Percentiles rank a stretch among this genome's conserved stretches.
These are phyloP conservation scores for Habropoda laboriosa DNA, from an alignment of 1,140 invertebrate genomes.

Conservation along the genomic window DNA sequence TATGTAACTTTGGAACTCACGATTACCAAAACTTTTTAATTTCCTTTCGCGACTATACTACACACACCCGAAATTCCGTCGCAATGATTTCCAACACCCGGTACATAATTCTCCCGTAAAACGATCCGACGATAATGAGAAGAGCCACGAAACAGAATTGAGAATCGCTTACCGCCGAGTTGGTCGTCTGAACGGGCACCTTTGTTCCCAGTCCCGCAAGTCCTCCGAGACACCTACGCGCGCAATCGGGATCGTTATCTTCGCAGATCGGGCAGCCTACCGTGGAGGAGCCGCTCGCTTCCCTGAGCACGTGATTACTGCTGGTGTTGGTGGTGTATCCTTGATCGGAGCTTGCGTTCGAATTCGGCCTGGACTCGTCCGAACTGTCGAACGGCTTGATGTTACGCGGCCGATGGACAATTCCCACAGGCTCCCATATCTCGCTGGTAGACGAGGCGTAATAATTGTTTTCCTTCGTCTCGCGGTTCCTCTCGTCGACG, in stretches of 20 bases:
- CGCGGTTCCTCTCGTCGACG: conserved; percentile 87
- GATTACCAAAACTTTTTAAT: too few species aligned
- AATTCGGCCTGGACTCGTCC: conserved; percentile 78
- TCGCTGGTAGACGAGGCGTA: conserved; percentile 87
- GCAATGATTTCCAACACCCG: too few species aligned
- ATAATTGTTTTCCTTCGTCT: conserved; percentile 88
- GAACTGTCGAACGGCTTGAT: conserved; percentile 79
- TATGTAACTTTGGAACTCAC: too few species aligned
- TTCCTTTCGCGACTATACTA: too few species aligned
- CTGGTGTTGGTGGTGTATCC: conserved; percentile 79
- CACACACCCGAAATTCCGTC: too few species aligned
- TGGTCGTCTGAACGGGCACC: conserved; percentile 71
- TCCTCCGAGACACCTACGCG: conserved; percentile 68
- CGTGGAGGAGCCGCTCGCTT: conserved; percentile 67
- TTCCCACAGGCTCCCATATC: conserved; percentile 86
- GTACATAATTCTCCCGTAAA: too few species aligned
- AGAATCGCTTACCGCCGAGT: conserved; percentile 76
- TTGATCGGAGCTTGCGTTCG: conserved; percentile 80
- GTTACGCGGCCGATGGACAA: conserved; percentile 79
- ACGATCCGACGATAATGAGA: too few species aligned
- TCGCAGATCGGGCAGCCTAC: conserved; percentile 74
- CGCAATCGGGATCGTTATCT: conserved; percentile 72
- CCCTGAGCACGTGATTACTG: conserved; percentile 74
- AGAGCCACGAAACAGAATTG: too few species aligned
- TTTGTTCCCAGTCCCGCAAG: conserved; percentile 66